These are phyloP conservation scores for Meloidogyne floridensis DNA, from an alignment of 1,140 invertebrate genomes.

Conservation along the genomic window DNA sequence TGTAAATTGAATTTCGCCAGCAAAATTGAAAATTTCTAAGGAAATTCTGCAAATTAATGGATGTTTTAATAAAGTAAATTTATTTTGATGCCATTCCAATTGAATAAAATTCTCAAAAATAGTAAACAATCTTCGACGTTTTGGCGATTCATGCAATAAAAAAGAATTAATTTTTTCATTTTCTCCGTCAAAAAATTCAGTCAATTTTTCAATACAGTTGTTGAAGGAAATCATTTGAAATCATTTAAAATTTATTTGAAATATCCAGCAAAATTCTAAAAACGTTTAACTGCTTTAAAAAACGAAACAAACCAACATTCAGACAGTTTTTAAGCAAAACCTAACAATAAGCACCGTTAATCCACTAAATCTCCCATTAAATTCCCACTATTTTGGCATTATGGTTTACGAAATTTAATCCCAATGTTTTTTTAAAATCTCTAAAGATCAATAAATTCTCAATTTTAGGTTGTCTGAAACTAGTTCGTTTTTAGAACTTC, in stretches of 20 bases:
- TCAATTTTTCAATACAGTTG: background rate
- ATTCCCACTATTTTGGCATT: no score
- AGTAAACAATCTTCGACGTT: slow-evolving; percentile 3
- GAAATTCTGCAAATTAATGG: background rate
- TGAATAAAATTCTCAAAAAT: slow-evolving; percentile 7
- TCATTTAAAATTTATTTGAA: background rate
- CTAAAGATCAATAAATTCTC: no score
- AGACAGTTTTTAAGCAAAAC: no score
- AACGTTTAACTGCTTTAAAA: no score
- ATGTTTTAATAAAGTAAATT: slow-evolving; percentile 14
- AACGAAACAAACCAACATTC: no score
- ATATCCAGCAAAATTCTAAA: background rate
- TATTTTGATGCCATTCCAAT: slow-evolving; percentile 13
- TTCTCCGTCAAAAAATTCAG: background rate
- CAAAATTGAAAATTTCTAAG: background rate
- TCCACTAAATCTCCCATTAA: no score
- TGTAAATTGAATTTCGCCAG: slow-evolving; percentile 10
- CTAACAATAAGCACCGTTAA: no score
- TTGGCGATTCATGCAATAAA: background rate
- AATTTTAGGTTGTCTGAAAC: no score
- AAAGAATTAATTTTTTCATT: background rate
- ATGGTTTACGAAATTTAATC: no score
- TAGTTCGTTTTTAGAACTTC: no score
- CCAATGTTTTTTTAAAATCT: no score
- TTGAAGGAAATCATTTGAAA: background rate